Conservation (phyloP, 2,797 vertebrate genomes). For the Poeciliopsis infans region DNA sequence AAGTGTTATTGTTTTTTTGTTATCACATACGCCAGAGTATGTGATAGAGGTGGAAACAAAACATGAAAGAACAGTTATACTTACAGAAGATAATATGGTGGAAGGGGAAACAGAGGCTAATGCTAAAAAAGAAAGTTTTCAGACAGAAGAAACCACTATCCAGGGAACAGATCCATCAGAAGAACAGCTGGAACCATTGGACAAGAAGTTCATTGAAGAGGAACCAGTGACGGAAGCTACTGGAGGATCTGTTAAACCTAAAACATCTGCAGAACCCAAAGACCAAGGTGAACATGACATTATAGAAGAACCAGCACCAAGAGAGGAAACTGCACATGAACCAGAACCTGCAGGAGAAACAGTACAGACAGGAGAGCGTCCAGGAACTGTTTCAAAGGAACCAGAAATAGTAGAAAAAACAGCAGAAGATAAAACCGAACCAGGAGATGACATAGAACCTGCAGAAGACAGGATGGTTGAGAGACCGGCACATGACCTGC, state of each 20-base stretch:
- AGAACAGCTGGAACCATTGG: slow-evolving; percentile 2
- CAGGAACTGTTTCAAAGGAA: background rate
- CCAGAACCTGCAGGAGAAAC: background rate
- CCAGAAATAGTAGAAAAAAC: background rate
- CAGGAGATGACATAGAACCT: slow-evolving; percentile 1
- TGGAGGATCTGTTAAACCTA: background rate
- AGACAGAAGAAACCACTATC: background rate
- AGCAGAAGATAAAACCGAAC: background rate
- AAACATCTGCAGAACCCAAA: background rate
- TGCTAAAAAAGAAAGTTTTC: background rate
- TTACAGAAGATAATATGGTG: slow-evolving; percentile 1
- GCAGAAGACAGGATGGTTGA: background rate
- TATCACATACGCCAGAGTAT: slow-evolving; percentile 10
- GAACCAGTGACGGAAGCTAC: background rate
- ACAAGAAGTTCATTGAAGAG: background rate
- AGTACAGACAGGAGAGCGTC: background rate
- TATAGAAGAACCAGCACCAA: background rate
- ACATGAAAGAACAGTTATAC: slow-evolving; percentile 3
- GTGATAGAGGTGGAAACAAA: background rate
- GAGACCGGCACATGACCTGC: background rate
- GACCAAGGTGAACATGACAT: background rate
- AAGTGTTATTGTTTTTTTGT: too few species aligned
- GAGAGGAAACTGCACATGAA: background rate
- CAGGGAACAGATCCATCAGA: background rate
- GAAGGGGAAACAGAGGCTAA: background rate